A percentile compares a stretch with the other conserved stretches of the same genome.
These are phyloP conservation scores for Calliopum simillimum DNA, from an alignment of 2,888 invertebrate genomes.

Conservation along the genomic window DNA sequence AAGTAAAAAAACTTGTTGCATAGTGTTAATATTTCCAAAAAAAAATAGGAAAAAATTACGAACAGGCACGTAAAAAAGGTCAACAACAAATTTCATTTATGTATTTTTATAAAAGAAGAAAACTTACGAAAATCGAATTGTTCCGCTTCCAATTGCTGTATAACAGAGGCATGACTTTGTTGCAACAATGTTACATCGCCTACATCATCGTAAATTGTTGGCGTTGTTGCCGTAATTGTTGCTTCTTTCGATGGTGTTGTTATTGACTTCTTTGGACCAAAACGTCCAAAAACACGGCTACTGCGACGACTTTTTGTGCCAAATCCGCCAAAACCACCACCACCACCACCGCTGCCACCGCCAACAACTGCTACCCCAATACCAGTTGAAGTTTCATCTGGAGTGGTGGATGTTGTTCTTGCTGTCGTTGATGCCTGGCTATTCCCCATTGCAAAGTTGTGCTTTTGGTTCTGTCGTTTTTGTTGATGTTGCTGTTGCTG, in stretches of 20 bases:
- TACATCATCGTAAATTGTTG: constrained; percentile 43
- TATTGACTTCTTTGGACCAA: constrained; percentile 58
- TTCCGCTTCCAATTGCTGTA: constrained; percentile 58
- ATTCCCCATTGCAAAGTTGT: constrained; percentile 54
- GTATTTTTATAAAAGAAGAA: constrained; percentile 36
- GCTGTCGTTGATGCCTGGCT: constrained; percentile 44
- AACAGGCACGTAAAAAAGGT: background rate
- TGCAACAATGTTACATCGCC: constrained; percentile 42
- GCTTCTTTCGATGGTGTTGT: constrained; percentile 36
- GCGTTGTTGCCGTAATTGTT: constrained; percentile 37
- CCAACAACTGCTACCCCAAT: no score
- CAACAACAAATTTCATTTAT: constrained; percentile 24
- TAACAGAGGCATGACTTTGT: constrained; percentile 46
- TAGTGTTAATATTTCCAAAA: constrained; percentile 14
- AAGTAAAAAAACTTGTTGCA: no score
- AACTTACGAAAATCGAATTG: constrained; percentile 65
- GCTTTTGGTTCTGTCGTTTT: constrained; percentile 26
- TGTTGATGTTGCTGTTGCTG: constrained; percentile 18
- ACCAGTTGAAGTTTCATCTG: constrained; percentile 19
- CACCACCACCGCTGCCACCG: constrained; percentile 12
- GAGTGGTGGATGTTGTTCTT: constrained; percentile 13
- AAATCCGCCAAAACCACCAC: constrained; percentile 28
- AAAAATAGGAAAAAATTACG: constrained; percentile 1
- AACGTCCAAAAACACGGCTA: constrained; percentile 61
- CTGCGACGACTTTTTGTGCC: constrained; percentile 55